These are phyloP conservation scores for Piscicola geometra DNA, from an alignment of 2,888 invertebrate genomes.

Conservation along the genomic window DNA sequence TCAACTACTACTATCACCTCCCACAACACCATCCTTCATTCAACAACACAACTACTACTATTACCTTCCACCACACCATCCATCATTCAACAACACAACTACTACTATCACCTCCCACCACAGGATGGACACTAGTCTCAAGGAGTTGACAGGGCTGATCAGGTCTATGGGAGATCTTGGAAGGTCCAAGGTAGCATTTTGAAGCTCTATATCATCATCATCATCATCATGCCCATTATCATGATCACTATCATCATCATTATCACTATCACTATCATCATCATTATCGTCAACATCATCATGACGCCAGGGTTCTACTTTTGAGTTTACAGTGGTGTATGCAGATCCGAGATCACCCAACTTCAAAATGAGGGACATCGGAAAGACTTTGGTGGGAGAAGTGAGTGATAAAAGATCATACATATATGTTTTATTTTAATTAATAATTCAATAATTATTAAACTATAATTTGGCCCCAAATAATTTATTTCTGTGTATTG, in stretches of 20 bases:
- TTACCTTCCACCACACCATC: not conserved
- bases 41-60: too few relatives aligned
- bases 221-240: too few relatives aligned
- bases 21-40: too few relatives aligned
- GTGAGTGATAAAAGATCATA: too few relatives aligned
- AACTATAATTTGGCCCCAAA: too few relatives aligned
- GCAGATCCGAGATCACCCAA: constrained; percentile 55
- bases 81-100: not conserved
- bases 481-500: too few relatives aligned
- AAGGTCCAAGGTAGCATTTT: constrained; percentile 65
- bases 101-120: not conserved
- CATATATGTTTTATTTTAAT: too few relatives aligned
- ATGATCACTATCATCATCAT: too few relatives aligned
- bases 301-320: constrained; percentile 82
- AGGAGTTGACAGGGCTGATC: constrained; percentile 87
- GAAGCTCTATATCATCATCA: too few relatives aligned
- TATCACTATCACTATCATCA: not conserved
- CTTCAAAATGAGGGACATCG: constrained; percentile 79
- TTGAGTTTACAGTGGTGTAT: constrained; percentile 78
- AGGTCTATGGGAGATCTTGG: constrained; percentile 92
- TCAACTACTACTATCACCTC: not conserved
- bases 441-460: too few relatives aligned
- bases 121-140: constrained; percentile 78
- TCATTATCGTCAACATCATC: not conserved
- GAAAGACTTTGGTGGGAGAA: constrained; percentile 74